phyloP scores from a whole-genome alignment of 37 sponge, comb jelly and placozoan species.

The Dysidea cf. avara region DNA sequence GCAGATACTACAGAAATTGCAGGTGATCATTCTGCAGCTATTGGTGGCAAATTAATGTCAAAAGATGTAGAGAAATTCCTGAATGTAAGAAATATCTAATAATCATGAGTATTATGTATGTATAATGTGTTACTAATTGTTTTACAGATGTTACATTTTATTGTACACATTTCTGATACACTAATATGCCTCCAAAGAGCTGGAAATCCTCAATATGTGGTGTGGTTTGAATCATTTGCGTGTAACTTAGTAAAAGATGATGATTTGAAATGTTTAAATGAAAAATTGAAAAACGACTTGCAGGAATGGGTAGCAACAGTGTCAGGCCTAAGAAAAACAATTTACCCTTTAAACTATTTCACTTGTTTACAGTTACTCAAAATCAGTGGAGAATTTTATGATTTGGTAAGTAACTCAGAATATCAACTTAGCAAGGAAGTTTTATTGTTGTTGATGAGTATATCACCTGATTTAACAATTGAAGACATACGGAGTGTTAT shows the following conservation, averaged over 20 bases:
- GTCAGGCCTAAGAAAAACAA: constrained; percentile 1
- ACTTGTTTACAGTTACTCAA: constrained; percentile 52
- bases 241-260: neutral
- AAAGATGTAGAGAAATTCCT: constrained; percentile 50
- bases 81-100: constrained; percentile 26
- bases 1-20: too few relatives aligned
- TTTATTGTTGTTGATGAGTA: constrained; percentile 7
- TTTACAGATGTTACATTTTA: too few relatives aligned
- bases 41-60: too few relatives aligned
- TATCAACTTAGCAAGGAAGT: neutral
- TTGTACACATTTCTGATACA: too few relatives aligned
- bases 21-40: too few relatives aligned
- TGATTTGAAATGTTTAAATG: constrained; percentile 8
- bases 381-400: constrained; percentile 44
- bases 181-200: too few relatives aligned
- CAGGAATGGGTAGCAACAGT: constrained; percentile 38
- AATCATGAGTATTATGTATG: too few relatives aligned
- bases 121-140: too few relatives aligned
- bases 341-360: constrained; percentile 65
- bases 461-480: constrained; percentile 7
- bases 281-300: constrained; percentile 41
- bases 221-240: too few relatives aligned
- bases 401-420: too few relatives aligned
- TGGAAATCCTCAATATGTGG: too few relatives aligned
- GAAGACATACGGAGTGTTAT: neutral